Evolutionary conservation across 2,797 vertebrate genomes (phyloP).

Genomic region (Enteromius anoplus): DNA sequence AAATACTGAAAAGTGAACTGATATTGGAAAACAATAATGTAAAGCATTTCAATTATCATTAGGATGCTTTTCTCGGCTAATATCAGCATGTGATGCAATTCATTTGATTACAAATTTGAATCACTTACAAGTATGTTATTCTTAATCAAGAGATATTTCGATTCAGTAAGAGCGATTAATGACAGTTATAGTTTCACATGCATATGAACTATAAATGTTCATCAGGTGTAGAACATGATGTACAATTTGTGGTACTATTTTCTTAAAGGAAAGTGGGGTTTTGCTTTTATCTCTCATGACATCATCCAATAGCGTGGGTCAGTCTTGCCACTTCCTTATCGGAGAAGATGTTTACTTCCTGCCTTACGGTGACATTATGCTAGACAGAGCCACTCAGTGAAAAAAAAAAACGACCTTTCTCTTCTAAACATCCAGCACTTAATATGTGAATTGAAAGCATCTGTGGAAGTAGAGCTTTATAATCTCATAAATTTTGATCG

Average conservation of each 20-base stretch:
- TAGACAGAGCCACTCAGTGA: conserved; percentile 25
- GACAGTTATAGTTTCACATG: background rate
- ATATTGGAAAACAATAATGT: background rate
- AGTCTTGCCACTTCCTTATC: conserved; percentile 25
- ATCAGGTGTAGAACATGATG: background rate
- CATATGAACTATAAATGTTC: background rate
- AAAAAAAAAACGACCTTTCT: conserved; percentile 29
- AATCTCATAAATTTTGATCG: conserved; percentile 54
- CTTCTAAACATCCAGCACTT: conserved; percentile 41
- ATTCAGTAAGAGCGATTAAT: background rate
- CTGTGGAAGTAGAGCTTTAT: conserved; percentile 45
- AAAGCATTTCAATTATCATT: background rate
- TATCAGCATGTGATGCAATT: background rate
- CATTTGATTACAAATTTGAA: background rate
- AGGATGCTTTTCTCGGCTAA: background rate
- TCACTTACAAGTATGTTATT: background rate
- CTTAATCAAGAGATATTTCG: background rate
- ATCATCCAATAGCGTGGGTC: conserved; percentile 37
- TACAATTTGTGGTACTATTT: background rate
- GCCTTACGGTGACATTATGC: conserved; percentile 25
- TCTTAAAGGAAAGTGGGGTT: background rate
- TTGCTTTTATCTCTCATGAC: conserved; percentile 31
- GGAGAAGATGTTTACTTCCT: conserved; percentile 52
- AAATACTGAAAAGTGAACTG: background rate
- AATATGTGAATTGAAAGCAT: conserved; percentile 39